Conservation (phyloP, 2,797 vertebrate genomes). For the Neostethus bicornis region DNA sequence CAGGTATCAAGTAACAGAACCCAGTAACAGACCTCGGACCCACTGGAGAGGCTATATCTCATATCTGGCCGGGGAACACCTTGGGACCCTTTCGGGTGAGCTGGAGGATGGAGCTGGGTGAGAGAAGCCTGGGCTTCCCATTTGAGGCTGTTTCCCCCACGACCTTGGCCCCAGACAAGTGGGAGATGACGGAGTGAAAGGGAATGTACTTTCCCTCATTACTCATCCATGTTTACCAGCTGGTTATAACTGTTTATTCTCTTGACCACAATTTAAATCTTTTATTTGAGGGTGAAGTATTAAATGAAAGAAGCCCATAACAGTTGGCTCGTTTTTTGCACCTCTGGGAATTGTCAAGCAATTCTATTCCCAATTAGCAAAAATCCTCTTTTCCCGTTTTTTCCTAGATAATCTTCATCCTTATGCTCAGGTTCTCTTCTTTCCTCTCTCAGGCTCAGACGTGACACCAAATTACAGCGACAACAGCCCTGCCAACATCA, state of each 20-base stretch:
- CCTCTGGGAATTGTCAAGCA: slow-evolving; percentile 17
- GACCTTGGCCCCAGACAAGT: too few relatives aligned
- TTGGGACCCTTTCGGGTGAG: too few relatives aligned
- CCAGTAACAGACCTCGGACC: too few relatives aligned
- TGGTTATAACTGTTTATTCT: not conserved
- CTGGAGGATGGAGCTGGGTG: too few relatives aligned
- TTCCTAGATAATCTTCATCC: slow-evolving; percentile 30
- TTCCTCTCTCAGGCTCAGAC: slow-evolving; percentile 82
- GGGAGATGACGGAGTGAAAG: not conserved
- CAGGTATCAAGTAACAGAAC: too few relatives aligned
- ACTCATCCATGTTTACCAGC: slow-evolving; percentile 4
- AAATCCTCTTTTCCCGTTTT: slow-evolving; percentile 43
- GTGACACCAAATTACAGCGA: slow-evolving; percentile 93
- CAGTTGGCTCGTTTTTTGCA: slow-evolving; percentile 27
- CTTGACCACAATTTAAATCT: slow-evolving; percentile 5
- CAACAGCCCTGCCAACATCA: slow-evolving; percentile 85
- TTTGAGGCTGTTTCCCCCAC: too few relatives aligned
- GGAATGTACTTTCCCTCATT: not conserved
- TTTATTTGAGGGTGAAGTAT: not conserved
- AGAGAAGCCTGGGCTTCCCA: too few relatives aligned
- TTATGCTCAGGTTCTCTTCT: slow-evolving; percentile 11
- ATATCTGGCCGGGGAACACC: too few relatives aligned
- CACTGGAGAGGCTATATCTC: too few relatives aligned
- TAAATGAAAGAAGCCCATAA: not conserved
- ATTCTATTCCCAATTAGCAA: slow-evolving; percentile 34